Base-by-base conservation (phyloP, 2,888 invertebrate species). In the Muscina levida region DNA sequence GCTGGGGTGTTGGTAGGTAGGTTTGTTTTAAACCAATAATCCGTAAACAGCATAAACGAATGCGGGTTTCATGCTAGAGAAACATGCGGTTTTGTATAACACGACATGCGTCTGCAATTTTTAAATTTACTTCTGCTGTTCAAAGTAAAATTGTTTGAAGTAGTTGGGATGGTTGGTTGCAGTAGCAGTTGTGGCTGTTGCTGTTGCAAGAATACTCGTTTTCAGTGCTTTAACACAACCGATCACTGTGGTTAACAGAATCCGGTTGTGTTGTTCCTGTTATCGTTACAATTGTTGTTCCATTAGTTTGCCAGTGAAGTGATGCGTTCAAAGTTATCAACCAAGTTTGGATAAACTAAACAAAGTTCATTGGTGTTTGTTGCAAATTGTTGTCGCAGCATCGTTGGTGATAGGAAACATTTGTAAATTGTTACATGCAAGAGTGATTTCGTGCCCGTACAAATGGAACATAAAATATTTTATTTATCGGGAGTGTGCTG, bases 11-110 rank as follows among this genome's bases (percentile, higher is more conserved):
- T 13, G 39, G 19, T 17, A 10, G 59, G 42, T 8, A 31, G 57
- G 19, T 22, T 10, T 22, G 19, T 4, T 6, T 19, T 39, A 19
- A 19, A 81, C 73, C 80, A 73, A 80, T 76, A 80, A 73, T 72
- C 79, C 79, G 79, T 80, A 80, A 81, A 81, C 71, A 74, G 77
- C 71, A 77, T 73, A 77, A 74, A 77, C 77, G 73, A 77, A 74
- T 81, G 73, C 73, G 71, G 66, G 68, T 81, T 81, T 77, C 62
- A 77, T 77, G 77, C 66, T 15, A 77, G 73, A 77, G 77, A 81
- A 81, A 77, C 77, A 77, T 77, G 77, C 73, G 80, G 77, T 81
- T 80, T 77, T 77, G 66, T 74, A 67, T 19, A 77, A 81, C 77
- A 81, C 77, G 77, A 81, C 67, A 74, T 77, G 77, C 77, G 80